Percentiles rank a stretch among this genome's conserved stretches.
These are phyloP conservation scores for Gisinianus flammeolus DNA, from an alignment of 2,888 invertebrate species.

Conservation along the genomic window DNA sequence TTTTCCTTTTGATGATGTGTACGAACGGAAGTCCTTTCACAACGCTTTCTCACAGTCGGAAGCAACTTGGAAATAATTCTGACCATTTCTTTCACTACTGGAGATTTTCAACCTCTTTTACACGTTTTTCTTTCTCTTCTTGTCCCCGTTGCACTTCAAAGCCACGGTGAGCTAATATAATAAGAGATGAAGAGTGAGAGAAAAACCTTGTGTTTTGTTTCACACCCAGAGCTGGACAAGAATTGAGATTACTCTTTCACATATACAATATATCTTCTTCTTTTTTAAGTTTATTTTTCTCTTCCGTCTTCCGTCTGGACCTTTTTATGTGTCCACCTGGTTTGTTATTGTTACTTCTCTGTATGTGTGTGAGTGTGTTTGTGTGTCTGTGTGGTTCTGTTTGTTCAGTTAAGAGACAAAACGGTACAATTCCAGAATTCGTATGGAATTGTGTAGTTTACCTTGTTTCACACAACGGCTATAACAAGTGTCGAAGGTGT, in stretches of 20 bases:
- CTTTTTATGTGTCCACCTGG: neutral
- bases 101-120: neutral
- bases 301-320: neutral
- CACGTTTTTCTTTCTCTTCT: too few species aligned
- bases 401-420: too few species aligned
- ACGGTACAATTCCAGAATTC: too few species aligned
- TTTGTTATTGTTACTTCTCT: neutral
- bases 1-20: too few species aligned
- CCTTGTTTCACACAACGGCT: neutral
- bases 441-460: too few species aligned
- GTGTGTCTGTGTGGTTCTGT: too few species aligned
- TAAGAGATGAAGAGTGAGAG: neutral
- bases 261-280: neutral
- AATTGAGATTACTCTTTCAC: neutral
- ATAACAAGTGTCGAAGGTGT: conserved; percentile 8
- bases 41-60: too few species aligned
- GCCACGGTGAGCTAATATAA: neutral
- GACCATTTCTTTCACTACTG: conserved; percentile 18
- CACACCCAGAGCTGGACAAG: neutral
- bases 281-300: neutral
- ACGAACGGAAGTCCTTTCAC: conserved; percentile 8
- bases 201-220: neutral
- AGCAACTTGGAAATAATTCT: conserved; percentile 12
- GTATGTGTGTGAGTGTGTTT: neutral
- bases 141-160: neutral